A percentile compares a stretch with the other conserved stretches of the same genome.
Evolutionary conservation across 2,113 vertebrate genomes (phyloP).

Genomic region (Actenoides hombroni): DNA sequence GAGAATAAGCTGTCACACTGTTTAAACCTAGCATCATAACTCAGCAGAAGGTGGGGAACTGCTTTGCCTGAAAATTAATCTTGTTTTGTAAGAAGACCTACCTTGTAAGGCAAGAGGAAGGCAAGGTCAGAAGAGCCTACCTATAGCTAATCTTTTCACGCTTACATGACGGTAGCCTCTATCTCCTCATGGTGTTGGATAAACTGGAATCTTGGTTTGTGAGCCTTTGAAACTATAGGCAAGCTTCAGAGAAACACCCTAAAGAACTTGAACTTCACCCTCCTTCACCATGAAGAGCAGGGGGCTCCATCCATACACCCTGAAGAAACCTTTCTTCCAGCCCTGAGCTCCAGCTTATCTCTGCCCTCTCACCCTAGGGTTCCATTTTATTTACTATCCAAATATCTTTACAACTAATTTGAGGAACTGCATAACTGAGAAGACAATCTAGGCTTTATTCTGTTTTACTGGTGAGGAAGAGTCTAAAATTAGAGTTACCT

Average conservation of each 20-base stretch:
- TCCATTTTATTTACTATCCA: neutral
- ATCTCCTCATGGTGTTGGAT: neutral
- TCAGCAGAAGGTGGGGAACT: neutral
- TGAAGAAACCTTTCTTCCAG: neutral
- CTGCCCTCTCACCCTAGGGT: neutral
- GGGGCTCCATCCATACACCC: neutral
- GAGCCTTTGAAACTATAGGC: neutral
- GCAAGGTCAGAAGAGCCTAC: neutral
- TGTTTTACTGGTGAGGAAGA: neutral
- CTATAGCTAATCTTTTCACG: neutral
- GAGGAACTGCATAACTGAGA: neutral
- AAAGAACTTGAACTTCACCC: neutral
- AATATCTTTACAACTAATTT: neutral
- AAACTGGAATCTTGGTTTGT: neutral
- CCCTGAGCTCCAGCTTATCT: neutral
- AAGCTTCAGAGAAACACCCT: neutral
- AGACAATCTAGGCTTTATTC: neutral
- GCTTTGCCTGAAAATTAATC: neutral
- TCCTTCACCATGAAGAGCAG: neutral
- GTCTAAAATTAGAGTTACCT: neutral
- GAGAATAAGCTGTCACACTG: neutral
- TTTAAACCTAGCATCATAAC: neutral
- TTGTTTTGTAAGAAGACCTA: neutral
- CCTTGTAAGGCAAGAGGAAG: neutral
- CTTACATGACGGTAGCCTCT: neutral